A percentile compares a stretch with the other conserved stretches of the same genome.
These are phyloP conservation scores for Bombus pyrosoma DNA, from an alignment of 1,140 invertebrate genomes.

Conservation along the genomic window DNA sequence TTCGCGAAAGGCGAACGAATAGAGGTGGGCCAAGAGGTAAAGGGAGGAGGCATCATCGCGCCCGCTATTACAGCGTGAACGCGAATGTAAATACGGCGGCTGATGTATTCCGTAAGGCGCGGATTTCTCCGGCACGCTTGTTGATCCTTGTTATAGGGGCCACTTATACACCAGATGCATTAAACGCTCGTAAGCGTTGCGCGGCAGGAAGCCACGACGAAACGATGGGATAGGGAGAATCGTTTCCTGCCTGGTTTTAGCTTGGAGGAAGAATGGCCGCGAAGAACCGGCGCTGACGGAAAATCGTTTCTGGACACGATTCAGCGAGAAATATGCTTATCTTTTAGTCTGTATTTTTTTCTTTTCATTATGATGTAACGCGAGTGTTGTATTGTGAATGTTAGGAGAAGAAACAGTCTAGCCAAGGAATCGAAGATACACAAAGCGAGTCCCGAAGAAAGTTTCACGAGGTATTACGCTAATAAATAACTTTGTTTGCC, in stretches of 20 bases:
- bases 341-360: not conserved
- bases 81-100: conserved; percentile 63
- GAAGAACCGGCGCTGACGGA: not conserved
- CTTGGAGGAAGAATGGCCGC: not conserved
- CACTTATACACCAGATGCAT: conserved; percentile 58
- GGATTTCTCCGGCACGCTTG: conserved; percentile 61
- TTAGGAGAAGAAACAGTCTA: not conserved
- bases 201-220: conserved; percentile 29
- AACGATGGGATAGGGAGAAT: conserved; percentile 8
- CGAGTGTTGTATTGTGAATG: not conserved
- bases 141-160: conserved; percentile 64
- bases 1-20: conserved; percentile 58
- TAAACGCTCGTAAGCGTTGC: conserved; percentile 48
- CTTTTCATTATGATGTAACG: too few species aligned
- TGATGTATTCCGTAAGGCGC: conserved; percentile 67
- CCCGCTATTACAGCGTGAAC: conserved; percentile 65
- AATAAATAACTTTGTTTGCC: conserved; percentile 78
- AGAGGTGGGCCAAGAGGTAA: not conserved
- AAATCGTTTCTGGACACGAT: not conserved
- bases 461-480: conserved; percentile 67
- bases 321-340: not conserved
- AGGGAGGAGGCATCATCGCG: conserved; percentile 55
- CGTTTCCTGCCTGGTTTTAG: conserved; percentile 19
- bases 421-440: conserved; percentile 10
- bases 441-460: conserved; percentile 33